phyloP scores from a whole-genome alignment of 2,888 invertebrate species.

The Artemia sp. region DNA sequence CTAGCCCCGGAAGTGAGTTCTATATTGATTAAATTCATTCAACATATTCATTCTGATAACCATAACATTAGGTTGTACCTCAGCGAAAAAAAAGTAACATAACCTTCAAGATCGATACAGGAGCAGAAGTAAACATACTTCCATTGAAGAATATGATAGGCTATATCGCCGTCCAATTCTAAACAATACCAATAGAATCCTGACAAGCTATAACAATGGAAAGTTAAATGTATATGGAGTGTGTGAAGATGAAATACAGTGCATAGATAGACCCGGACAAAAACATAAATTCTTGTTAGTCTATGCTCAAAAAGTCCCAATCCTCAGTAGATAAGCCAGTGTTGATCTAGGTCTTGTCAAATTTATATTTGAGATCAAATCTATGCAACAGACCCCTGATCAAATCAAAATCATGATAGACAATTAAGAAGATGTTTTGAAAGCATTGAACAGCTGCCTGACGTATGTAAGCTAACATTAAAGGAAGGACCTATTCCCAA shows the following conservation, averaged over 20 bases:
- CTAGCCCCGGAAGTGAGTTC: not conserved
- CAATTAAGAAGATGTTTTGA: no score
- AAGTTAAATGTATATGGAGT: not conserved
- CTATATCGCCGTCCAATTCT: not conserved
- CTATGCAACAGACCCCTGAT: no score
- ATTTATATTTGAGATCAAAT: no score
- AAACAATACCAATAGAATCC: not conserved
- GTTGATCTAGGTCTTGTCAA: no score
- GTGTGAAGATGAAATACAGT: not conserved
- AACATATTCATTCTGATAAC: not conserved
- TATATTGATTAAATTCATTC: not conserved
- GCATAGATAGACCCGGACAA: not conserved
- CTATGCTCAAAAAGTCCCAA: no score
- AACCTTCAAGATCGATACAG: not conserved
- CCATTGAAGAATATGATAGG: not conserved
- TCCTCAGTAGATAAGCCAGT: no score
- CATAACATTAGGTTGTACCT: not conserved
- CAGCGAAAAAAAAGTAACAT: not conserved
- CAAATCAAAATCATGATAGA: no score
- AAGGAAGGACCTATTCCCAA: no score
- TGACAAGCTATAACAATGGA: no score
- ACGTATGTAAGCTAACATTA: no score
- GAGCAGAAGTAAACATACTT: conserved; percentile 1
- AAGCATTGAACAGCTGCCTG: no score
- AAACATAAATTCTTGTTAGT: not conserved